These are phyloP conservation scores for Toxotes jaculatrix DNA, from an alignment of 2,113 vertebrate genomes.

Conservation along the genomic window DNA sequence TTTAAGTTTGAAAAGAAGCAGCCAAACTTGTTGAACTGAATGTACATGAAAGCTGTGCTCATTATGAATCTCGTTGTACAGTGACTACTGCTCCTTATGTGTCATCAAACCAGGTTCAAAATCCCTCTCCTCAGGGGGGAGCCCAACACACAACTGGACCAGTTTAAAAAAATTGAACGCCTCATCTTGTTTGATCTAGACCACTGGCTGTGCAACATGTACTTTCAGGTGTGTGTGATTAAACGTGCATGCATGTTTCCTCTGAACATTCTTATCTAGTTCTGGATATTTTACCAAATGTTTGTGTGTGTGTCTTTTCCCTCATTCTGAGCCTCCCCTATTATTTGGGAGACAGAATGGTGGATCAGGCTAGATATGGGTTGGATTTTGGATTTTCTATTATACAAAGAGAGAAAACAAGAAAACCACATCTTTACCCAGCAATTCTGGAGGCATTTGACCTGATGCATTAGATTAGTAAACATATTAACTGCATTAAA, in stretches of 20 bases:
- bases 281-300: too few relatives aligned
- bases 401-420: constrained; percentile 82
- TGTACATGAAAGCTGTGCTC: not conserved
- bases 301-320: not conserved
- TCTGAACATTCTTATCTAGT: not conserved
- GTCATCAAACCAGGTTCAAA: constrained; percentile 83
- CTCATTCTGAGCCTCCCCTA: constrained; percentile 14
- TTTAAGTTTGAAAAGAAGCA: not conserved
- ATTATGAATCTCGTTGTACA: not conserved
- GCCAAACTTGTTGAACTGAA: not conserved
- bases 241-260: constrained; percentile 10
- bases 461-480: constrained; percentile 82
- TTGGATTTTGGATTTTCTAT: constrained; percentile 55
- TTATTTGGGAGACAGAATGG: constrained; percentile 48
- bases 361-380: constrained; percentile 34
- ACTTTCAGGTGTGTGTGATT: constrained; percentile 90
- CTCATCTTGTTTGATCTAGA: constrained; percentile 91
- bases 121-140: constrained; percentile 89
- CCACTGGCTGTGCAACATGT: constrained; percentile 95
- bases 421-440: constrained; percentile 81
- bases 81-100: constrained; percentile 20
- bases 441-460: constrained; percentile 78
- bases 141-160: constrained; percentile 82
- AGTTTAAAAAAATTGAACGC: constrained; percentile 89
- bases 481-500: constrained; percentile 84